A percentile compares a stretch with the other conserved stretches of the same genome.
phyloP scores from a whole-genome alignment of 2,797 vertebrate species.

The Neosalanx taihuensis region DNA sequence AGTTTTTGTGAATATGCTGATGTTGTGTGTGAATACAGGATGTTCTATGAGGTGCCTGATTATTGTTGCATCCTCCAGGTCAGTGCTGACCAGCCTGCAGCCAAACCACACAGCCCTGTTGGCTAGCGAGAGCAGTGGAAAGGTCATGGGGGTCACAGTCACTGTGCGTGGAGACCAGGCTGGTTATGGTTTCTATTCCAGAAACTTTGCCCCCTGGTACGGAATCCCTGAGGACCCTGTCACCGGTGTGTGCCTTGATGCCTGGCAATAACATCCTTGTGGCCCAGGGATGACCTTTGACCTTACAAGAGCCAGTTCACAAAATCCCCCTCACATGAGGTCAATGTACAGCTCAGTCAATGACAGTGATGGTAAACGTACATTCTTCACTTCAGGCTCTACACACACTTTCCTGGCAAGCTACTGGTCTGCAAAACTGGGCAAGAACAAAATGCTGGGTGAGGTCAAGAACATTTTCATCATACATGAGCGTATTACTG shows the following conservation, averaged over 20 bases:
- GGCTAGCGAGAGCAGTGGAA: conserved; percentile 74
- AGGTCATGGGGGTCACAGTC: conserved; percentile 80
- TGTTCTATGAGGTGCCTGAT: background rate
- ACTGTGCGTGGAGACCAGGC: conserved; percentile 80
- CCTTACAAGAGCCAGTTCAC: too few relatives aligned
- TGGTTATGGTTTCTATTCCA: conserved; percentile 88
- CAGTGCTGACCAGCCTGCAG: conserved; percentile 74
- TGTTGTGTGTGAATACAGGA: too few relatives aligned
- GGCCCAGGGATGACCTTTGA: too few relatives aligned
- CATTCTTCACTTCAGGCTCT: conserved; percentile 73
- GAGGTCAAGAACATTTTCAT: conserved; percentile 19
- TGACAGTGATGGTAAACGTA: background rate
- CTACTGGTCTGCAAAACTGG: conserved; percentile 87
- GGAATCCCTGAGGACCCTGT: conserved; percentile 89
- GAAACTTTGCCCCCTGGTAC: conserved; percentile 87
- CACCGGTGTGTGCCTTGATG: conserved; percentile 72
- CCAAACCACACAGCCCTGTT: conserved; percentile 69
- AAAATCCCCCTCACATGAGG: too few relatives aligned
- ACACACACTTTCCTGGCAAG: conserved; percentile 83
- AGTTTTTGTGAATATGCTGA: background rate
- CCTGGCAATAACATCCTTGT: background rate
- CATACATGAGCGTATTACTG: background rate
- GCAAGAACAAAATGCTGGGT: conserved; percentile 87
- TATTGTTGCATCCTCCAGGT: conserved; percentile 58
- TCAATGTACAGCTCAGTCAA: too few relatives aligned